A percentile compares a stretch with the other conserved stretches of the same genome.
Evolutionary conservation across 2,797 vertebrate species (phyloP).

Genomic region (Oryzias dopingdopingensis): DNA sequence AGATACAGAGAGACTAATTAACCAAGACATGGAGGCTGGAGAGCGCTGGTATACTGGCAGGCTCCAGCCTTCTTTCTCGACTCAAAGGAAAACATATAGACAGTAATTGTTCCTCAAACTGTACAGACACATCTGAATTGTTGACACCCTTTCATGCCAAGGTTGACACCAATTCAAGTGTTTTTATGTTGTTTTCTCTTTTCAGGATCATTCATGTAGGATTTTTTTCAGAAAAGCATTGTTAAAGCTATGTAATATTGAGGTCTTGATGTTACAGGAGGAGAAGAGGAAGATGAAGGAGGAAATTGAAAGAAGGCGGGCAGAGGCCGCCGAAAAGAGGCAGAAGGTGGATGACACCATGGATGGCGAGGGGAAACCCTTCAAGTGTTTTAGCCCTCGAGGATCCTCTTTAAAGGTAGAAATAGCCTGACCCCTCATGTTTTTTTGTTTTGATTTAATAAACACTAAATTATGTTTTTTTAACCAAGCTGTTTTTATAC

Average conservation of each 20-base stretch:
- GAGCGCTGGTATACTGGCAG: slow-evolving; percentile 60
- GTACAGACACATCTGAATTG: slow-evolving; percentile 5
- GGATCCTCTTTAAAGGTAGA: slow-evolving; percentile 93
- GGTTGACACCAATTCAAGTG: neutral
- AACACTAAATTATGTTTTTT: too few species aligned
- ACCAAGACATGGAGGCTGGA: slow-evolving; percentile 66
- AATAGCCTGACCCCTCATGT: too few species aligned
- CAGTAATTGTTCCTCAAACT: slow-evolving; percentile 23
- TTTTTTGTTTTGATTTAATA: too few species aligned
- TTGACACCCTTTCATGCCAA: too few species aligned
- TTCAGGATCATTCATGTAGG: too few species aligned
- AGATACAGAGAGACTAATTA: slow-evolving; percentile 76
- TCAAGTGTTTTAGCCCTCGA: slow-evolving; percentile 93
- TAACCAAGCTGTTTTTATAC: too few species aligned
- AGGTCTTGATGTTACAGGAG: slow-evolving; percentile 74
- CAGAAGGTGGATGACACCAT: slow-evolving; percentile 89
- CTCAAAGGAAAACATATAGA: slow-evolving; percentile 44
- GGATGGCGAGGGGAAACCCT: slow-evolving; percentile 84
- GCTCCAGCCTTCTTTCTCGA: slow-evolving; percentile 47
- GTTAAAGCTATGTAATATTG: neutral
- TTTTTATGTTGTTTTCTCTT: neutral
- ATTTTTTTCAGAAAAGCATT: neutral
- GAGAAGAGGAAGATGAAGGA: slow-evolving; percentile 97
- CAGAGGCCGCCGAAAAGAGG: slow-evolving; percentile 95
- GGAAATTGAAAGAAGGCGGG: slow-evolving; percentile 94